A percentile compares a stretch with the other conserved stretches of the same genome.
Conservation (phyloP, 2,113 vertebrate species). For the Pagrus major region DNA sequence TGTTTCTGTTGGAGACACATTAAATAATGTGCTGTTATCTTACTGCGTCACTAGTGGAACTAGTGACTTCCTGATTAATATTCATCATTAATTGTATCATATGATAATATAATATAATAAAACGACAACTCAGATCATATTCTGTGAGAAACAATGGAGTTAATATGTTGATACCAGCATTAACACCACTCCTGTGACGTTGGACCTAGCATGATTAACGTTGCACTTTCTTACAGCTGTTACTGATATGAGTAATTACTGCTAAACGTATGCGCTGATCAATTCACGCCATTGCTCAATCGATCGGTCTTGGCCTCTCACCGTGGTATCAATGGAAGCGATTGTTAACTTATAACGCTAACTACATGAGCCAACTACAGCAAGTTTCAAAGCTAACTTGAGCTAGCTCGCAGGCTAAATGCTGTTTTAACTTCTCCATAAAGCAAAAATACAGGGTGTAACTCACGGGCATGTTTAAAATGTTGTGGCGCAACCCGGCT, state of each 20-base stretch:
- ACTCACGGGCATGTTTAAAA: conserved; percentile 69
- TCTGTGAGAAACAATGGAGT: neutral
- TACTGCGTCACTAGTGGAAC: no score
- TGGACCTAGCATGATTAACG: neutral
- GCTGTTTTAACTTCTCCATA: neutral
- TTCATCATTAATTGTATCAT: neutral
- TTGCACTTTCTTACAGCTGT: neutral
- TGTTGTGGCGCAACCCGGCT: neutral
- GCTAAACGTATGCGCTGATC: neutral
- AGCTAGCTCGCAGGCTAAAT: neutral
- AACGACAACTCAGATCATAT: neutral
- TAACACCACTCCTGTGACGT: neutral
- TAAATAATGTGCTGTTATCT: neutral
- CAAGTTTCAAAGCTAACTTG: neutral
- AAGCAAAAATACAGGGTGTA: rapidly evolving
- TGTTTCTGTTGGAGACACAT: conserved; percentile 88
- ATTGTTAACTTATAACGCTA: neutral
- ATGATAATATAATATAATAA: no score
- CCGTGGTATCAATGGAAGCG: neutral
- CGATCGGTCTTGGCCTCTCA: neutral
- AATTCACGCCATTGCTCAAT: neutral
- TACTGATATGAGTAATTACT: neutral
- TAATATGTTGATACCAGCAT: no score
- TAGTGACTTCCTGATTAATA: no score
- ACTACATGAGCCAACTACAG: neutral